These are phyloP conservation scores for Tryphoninae sp. DNA, from an alignment of 2,888 invertebrate genomes.

Conservation along the genomic window DNA sequence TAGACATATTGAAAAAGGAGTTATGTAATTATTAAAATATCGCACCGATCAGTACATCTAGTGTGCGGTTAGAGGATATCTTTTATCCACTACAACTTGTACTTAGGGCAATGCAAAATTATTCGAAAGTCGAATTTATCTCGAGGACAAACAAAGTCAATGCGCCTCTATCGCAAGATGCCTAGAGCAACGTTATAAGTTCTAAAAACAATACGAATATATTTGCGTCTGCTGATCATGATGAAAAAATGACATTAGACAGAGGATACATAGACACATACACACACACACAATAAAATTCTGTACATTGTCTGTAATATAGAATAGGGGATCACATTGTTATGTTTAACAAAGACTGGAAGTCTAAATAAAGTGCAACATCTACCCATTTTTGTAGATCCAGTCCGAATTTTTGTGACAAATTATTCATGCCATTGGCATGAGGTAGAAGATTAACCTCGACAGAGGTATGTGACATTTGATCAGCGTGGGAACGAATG, in stretches of 20 bases:
- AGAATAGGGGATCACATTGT: constrained; percentile 57
- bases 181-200: background rate
- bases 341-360: constrained; percentile 48
- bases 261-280: constrained; percentile 6
- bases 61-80: constrained; percentile 7
- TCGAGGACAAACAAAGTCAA: background rate
- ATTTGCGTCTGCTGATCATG: background rate
- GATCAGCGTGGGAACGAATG: background rate
- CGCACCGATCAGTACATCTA: constrained; percentile 47
- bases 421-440: background rate
- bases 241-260: constrained; percentile 5
- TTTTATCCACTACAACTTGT: constrained; percentile 53
- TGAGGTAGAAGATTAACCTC: background rate
- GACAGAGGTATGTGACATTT: background rate
- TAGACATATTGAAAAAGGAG: constrained; percentile 40
- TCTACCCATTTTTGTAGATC: constrained; percentile 35
- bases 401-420: background rate
- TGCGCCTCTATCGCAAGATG: background rate
- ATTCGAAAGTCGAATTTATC: constrained; percentile 8
- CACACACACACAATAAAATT: constrained; percentile 18
- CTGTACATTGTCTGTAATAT: constrained; percentile 60
- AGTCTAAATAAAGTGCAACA: constrained; percentile 59
- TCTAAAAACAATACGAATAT: background rate
- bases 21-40: constrained; percentile 34
- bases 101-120: constrained; percentile 53